phyloP scores from a whole-genome alignment of 2,888 invertebrate genomes.

The Hirtodrosophila trivittata region DNA sequence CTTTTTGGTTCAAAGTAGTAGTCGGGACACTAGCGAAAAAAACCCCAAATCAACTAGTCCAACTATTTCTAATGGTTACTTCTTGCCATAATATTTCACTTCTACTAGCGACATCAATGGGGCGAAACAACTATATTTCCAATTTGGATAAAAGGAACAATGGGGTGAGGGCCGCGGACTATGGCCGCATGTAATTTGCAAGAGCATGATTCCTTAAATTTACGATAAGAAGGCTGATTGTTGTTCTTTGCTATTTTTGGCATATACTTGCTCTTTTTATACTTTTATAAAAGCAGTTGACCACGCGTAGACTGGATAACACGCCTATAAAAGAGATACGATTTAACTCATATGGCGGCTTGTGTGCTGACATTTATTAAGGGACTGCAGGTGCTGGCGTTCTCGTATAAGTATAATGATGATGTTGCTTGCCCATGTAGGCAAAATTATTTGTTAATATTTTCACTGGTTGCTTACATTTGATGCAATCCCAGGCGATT shows the following conservation, averaged over 20 bases:
- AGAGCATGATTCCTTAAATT: slow-evolving; percentile 32
- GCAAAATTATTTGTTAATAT: slow-evolving; percentile 20
- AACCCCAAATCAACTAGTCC: no score
- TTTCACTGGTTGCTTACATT: slow-evolving; percentile 26
- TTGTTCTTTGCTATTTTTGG: slow-evolving; percentile 12
- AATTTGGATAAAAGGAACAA: no score
- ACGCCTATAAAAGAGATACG: slow-evolving; percentile 36
- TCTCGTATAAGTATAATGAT: slow-evolving; percentile 7
- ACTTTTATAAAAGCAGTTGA: slow-evolving; percentile 25
- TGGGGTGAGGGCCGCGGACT: slow-evolving; percentile 1
- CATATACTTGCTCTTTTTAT: slow-evolving; percentile 12
- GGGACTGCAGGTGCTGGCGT: slow-evolving; percentile 25
- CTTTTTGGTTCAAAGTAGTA: no score
- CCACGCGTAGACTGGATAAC: slow-evolving; percentile 16
- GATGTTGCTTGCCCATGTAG: slow-evolving; percentile 18
- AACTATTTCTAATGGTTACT: no score
- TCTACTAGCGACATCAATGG: no score
- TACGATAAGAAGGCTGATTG: slow-evolving; percentile 39
- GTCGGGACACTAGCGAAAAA: no score
- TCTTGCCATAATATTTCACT: no score
- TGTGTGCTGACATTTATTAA: slow-evolving; percentile 8
- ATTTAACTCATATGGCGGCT: slow-evolving; percentile 30
- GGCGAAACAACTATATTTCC: no score
- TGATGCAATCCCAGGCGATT: slow-evolving; percentile 15
- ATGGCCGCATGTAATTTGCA: no score